Base-by-base conservation (phyloP, 2,113 vertebrate species). In the Heterochromis multidens region DNA sequence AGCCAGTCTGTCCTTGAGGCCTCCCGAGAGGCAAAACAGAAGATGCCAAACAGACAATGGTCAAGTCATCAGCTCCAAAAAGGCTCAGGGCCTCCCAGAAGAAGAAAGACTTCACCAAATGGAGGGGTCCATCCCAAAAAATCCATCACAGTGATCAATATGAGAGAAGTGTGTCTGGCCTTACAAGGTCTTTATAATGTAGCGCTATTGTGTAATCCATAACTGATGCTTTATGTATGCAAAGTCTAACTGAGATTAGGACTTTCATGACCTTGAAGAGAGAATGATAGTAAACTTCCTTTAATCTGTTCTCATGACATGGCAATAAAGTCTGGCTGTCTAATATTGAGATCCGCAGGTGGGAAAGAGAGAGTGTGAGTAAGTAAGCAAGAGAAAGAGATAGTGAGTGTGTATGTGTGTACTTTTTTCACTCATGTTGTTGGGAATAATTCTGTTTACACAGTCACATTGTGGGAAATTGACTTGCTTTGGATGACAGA, bases 281-380 rank as follows among this genome's bases (percentile, higher is more conserved):
- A 54, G 29, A 54, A 60, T 80, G 79, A 52, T 43, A 85, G 56
- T 58, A 35, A 81, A 70, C 13, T n/a, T 87, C 33, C 31, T 91
- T 79, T 81, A 81, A 91, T 81, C 81, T 81, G 43, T 80, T 85
- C 82, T 57, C 56, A 59, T 7, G 40, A 63, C 16, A 52, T 43
- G 49, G 25, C 84, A 67, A 25, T 87, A 43, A 78, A 87, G 78
- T 87, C 72, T 76, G 72, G 43, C 58, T 61, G 57, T 23, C 14
- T 83, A 31, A 90, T 90, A 70, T 79, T 56, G 31, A 37, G 21
- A 4, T 77, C 81, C 67, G 54, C 80, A 83, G 83, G 79, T 76
- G 81, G 10, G 46, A 2, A 7, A 40, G 57, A 40, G 23, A 54
- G n/a, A 7, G 79, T 43, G 54, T 9, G 7, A 35, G 59, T 23